phyloP scores from a whole-genome alignment of 2,888 invertebrate genomes.

The Acleris literana region DNA sequence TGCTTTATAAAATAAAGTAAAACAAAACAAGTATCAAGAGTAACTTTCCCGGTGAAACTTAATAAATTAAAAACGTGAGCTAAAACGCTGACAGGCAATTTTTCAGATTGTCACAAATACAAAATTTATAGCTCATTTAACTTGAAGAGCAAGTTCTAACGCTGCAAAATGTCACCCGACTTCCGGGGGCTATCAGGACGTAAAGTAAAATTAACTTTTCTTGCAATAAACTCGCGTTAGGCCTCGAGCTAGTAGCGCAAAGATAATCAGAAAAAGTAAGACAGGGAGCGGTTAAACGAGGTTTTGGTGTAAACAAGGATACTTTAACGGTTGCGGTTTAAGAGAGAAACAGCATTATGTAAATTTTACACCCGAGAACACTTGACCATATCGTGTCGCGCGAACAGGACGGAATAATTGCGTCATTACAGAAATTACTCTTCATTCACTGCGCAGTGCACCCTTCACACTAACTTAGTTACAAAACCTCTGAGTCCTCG shows the following conservation, averaged over 20 bases:
- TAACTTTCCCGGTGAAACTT: too few relatives aligned
- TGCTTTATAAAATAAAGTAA: too few relatives aligned
- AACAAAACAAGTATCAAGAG: too few relatives aligned
- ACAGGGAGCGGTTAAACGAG: conserved; percentile 37
- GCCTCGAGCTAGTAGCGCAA: conserved; percentile 37
- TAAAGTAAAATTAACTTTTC: conserved; percentile 35
- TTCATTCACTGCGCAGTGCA: conserved; percentile 43
- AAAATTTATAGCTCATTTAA: conserved; percentile 27
- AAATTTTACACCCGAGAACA: conserved; percentile 54
- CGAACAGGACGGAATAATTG: conserved; percentile 62
- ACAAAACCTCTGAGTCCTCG: conserved; percentile 44
- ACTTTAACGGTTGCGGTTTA: conserved; percentile 34
- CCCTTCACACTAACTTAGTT: conserved; percentile 58
- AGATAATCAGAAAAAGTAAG: conserved; percentile 44
- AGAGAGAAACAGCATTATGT: conserved; percentile 53
- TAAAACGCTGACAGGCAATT: not conserved
- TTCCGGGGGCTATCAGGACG: conserved; percentile 19
- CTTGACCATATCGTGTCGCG: conserved; percentile 60
- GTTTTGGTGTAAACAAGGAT: conserved; percentile 47
- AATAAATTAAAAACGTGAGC: too few relatives aligned
- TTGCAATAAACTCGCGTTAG: conserved; percentile 29
- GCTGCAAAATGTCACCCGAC: conserved; percentile 14
- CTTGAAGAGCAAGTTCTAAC: conserved; percentile 15
- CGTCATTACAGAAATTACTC: conserved; percentile 68
- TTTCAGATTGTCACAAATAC: conserved; percentile 22